Conservation (phyloP, 2,797 vertebrate genomes). For the Balearica regulorum region DNA sequence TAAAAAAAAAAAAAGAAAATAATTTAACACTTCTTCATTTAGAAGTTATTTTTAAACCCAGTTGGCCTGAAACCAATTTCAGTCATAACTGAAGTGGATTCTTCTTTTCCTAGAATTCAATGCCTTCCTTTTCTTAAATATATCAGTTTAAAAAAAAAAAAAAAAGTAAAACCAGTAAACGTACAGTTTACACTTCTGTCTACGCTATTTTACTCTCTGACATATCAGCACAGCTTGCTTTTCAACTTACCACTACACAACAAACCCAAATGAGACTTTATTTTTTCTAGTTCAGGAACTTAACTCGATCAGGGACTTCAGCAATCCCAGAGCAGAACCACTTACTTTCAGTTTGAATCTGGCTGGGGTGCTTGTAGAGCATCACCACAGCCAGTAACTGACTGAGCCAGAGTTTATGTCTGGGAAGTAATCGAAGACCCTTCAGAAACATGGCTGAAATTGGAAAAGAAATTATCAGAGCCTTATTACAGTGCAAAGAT, state of each 20-base stretch:
- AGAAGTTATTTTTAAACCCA: constrained; percentile 50
- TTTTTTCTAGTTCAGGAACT: neutral
- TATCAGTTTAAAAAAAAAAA: neutral
- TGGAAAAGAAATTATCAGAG: neutral
- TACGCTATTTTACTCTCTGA: neutral
- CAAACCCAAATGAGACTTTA: neutral
- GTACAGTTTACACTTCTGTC: neutral
- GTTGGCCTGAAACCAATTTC: neutral
- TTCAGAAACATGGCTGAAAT: neutral
- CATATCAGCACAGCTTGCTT: neutral
- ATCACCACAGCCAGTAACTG: neutral
- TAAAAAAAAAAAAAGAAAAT: neutral
- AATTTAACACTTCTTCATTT: constrained; percentile 20
- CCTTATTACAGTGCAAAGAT: neutral
- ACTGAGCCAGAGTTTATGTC: neutral
- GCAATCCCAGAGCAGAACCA: neutral
- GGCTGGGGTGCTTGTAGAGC: neutral
- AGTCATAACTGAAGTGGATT: neutral
- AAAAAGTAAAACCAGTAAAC: neutral
- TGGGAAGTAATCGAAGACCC: neutral
- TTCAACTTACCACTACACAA: neutral
- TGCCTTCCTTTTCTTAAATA: neutral
- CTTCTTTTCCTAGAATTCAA: constrained; percentile 16
- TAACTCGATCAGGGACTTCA: neutral
- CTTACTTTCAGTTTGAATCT: neutral